A percentile compares a stretch with the other conserved stretches of the same genome.
phyloP scores from a whole-genome alignment of 2,797 vertebrate species.

The Hozukius guyotensis region DNA sequence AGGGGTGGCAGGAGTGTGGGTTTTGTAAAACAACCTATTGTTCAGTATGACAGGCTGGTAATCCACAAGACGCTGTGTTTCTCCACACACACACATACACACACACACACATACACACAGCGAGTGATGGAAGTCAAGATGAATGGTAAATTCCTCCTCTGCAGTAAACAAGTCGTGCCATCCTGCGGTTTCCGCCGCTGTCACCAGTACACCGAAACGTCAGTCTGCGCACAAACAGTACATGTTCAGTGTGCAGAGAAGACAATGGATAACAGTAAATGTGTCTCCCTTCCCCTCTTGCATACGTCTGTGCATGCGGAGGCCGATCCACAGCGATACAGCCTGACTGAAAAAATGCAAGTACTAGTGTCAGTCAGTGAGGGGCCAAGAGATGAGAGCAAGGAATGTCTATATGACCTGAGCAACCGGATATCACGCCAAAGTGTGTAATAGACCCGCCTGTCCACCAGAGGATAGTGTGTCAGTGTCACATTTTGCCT shows the following conservation, averaged over 20 bases:
- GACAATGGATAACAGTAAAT: slow-evolving; percentile 27
- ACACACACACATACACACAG: slow-evolving; percentile 10
- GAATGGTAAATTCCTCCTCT: slow-evolving; percentile 51
- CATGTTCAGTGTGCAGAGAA: slow-evolving; percentile 40
- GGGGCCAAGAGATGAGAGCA: background rate
- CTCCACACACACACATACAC: slow-evolving; percentile 14
- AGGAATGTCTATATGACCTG: background rate
- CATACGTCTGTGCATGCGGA: background rate
- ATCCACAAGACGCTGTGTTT: slow-evolving; percentile 46
- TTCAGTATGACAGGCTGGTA: slow-evolving; percentile 57
- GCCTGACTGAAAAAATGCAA: slow-evolving; percentile 50
- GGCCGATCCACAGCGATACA: slow-evolving; percentile 23
- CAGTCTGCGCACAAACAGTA: slow-evolving; percentile 50
- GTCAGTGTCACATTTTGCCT: too few relatives aligned
- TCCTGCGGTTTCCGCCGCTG: slow-evolving; percentile 47
- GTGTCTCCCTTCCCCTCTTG: background rate
- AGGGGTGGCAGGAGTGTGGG: slow-evolving; percentile 40
- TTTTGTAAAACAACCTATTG: slow-evolving; percentile 65
- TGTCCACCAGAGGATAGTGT: too few relatives aligned
- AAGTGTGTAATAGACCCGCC: too few relatives aligned
- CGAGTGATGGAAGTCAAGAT: slow-evolving; percentile 52
- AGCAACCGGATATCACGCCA: background rate
- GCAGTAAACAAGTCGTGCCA: slow-evolving; percentile 61
- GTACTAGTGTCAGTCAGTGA: slow-evolving; percentile 44
- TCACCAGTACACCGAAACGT: slow-evolving; percentile 41